Percentiles rank a stretch among this genome's conserved stretches.
Conservation (phyloP, 1,140 invertebrate genomes). For the Papilio aristodemus region DNA sequence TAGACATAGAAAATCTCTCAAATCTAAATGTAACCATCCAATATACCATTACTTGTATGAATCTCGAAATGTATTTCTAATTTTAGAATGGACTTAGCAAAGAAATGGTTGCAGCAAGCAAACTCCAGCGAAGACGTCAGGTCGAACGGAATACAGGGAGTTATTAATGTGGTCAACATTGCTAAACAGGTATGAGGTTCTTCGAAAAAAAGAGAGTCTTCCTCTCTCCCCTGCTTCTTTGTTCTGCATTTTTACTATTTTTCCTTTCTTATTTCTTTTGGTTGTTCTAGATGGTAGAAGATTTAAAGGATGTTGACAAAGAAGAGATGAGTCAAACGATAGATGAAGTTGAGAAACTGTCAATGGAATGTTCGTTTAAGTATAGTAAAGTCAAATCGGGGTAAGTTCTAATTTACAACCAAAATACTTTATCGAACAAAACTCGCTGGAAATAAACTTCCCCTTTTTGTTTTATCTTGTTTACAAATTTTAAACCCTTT, state of each 20-base stretch:
- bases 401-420: conserved; percentile 38
- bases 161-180: conserved; percentile 49
- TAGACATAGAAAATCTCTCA: too few relatives aligned
- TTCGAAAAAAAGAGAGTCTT: too few relatives aligned
- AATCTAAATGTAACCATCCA: too few relatives aligned
- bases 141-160: conserved; percentile 49
- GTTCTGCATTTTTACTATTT: not conserved
- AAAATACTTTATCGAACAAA: not conserved
- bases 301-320: conserved; percentile 52
- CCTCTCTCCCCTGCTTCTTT: too few relatives aligned
- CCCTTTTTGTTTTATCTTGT: too few relatives aligned
- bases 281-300: conserved; percentile 52
- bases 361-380: conserved; percentile 50
- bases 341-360: conserved; percentile 48
- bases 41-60: too few relatives aligned
- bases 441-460: too few relatives aligned
- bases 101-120: conserved; percentile 58
- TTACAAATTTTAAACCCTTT: too few relatives aligned
- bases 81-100: conserved; percentile 58
- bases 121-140: conserved; percentile 52
- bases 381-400: conserved; percentile 62
- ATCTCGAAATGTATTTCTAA: too few relatives aligned
- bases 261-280: not conserved
- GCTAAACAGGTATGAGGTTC: conserved; percentile 57
- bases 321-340: conserved; percentile 57